Evolutionary conservation across 2,888 invertebrate genomes (phyloP).

Genomic region (Caenorhabditis macrosperma): DNA sequence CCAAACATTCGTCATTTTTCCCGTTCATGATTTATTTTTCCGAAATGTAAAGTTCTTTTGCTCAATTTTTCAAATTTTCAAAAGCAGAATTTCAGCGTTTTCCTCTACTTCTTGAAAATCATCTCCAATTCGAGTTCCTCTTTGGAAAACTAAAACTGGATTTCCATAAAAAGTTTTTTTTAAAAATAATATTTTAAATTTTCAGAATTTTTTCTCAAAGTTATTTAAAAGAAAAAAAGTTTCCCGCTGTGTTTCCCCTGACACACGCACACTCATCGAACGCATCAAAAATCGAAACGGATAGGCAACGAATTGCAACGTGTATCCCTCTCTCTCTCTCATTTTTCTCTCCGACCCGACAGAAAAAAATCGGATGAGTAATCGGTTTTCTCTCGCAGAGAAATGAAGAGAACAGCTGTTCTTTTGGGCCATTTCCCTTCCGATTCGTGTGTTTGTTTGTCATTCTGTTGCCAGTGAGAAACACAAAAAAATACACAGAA

Average conservation of each 20-base stretch:
- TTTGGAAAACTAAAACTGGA: no score
- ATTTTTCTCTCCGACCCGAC: not conserved
- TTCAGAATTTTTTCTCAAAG: not conserved
- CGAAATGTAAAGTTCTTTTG: no score
- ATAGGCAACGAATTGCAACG: slow-evolving; percentile 20
- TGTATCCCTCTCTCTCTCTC: no score
- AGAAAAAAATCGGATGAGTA: slow-evolving; percentile 20
- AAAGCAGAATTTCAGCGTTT: no score
- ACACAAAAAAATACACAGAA: no score
- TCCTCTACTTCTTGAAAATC: no score
- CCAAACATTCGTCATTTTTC: no score
- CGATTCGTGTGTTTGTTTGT: not conserved
- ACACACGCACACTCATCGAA: not conserved
- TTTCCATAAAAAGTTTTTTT: no score
- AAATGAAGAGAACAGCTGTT: slow-evolving; percentile 37
- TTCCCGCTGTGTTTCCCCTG: not conserved
- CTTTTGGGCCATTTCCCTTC: not conserved
- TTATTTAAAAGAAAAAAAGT: not conserved
- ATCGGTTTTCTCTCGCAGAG: slow-evolving; percentile 11
- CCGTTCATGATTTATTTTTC: no score
- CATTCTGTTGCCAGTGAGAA: not conserved
- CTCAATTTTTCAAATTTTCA: no score
- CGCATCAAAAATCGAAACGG: slow-evolving; percentile 25
- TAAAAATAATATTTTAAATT: no score
- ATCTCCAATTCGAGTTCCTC: no score